Percentiles rank a stretch among this genome's conserved stretches.
phyloP scores from a whole-genome alignment of 2,113 vertebrate genomes.

The Hippocampus zosterae region DNA sequence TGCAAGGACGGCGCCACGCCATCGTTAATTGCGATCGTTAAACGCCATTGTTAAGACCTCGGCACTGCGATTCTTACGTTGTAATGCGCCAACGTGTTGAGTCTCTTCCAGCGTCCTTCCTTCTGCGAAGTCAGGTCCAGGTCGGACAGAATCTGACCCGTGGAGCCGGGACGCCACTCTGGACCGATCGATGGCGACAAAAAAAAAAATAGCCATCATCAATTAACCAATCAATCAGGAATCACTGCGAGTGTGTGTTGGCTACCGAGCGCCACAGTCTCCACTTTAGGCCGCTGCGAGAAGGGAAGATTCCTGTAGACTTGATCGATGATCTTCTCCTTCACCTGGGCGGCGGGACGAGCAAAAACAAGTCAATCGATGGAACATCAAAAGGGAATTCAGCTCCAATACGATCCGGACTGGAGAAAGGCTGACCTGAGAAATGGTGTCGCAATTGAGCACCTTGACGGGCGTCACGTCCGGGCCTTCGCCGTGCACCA shows the following conservation, averaged over 20 bases:
- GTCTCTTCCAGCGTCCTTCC: conserved; percentile 87
- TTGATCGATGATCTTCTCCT: conserved; percentile 97
- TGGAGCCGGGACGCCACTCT: conserved; percentile 98
- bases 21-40: no score
- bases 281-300: conserved; percentile 87
- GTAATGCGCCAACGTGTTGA: conserved; percentile 95
- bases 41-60: no score
- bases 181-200: neutral
- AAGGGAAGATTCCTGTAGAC: conserved; percentile 88
- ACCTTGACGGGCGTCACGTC: conserved; percentile 90
- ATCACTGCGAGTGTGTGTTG: neutral
- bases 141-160: conserved; percentile 93
- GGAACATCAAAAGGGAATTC: neutral
- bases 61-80: conserved; percentile 71
- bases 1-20: conserved; percentile 41
- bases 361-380: neutral
- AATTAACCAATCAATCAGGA: neutral
- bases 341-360: conserved; percentile 66
- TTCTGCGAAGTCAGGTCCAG: conserved; percentile 92
- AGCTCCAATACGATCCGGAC: neutral
- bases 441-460: conserved; percentile 93
- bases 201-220: neutral
- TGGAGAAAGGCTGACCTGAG: conserved; percentile 65
- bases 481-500: conserved; percentile 85
- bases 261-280: conserved; percentile 86